Base-by-base conservation (phyloP, 1,140 invertebrate species). In the Manduca sexta region DNA sequence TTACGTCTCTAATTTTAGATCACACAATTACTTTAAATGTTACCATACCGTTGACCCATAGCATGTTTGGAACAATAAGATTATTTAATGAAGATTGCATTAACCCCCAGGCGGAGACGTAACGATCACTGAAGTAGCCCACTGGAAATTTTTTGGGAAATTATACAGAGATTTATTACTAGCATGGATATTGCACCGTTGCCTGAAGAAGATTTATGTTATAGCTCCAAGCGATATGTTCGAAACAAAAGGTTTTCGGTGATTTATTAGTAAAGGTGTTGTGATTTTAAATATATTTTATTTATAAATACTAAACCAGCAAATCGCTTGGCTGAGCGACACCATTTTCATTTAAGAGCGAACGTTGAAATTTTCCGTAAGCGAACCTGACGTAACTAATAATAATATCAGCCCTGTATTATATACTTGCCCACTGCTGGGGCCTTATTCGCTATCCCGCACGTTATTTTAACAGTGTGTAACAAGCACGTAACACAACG, bases 91-190 rank as follows among this genome's bases (percentile, higher is more conserved):
- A 76, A 84, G 78, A 84, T 82, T 79, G 74, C 74, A 63, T 68
- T 64, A 31, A 48, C 65, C 81, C 59, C 50, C n/a, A 50, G 69
- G 69, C 59, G 14, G 42, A 1, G 48, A 74, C 76, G 79, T 83
- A 83, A 78, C 79, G 71, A 74, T 57, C 70, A 72, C 77, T 84
- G 74, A 84, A 81, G 81, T 79, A 84, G 81, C 81, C 52, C 63
- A 71, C 57, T 58, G 60, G 71, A 60, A 69, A 69, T 5, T 5
- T 50, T 69, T 62, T 61, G 52, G 58, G 69, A 66, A 58, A 82
- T 82, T 84, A 82, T 76, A 69, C 70, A 44, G 46, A 82, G 67
- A 82, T 84, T 84, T 84, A 84, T 79, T 69, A 77, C 70, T 62
- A 60, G 66, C 72, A 35, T 77, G 69, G 66, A 62, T 31, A n/a